These are phyloP conservation scores for Deilephila porcellus DNA, from an alignment of 2,888 invertebrate genomes.

Conservation along the genomic window DNA sequence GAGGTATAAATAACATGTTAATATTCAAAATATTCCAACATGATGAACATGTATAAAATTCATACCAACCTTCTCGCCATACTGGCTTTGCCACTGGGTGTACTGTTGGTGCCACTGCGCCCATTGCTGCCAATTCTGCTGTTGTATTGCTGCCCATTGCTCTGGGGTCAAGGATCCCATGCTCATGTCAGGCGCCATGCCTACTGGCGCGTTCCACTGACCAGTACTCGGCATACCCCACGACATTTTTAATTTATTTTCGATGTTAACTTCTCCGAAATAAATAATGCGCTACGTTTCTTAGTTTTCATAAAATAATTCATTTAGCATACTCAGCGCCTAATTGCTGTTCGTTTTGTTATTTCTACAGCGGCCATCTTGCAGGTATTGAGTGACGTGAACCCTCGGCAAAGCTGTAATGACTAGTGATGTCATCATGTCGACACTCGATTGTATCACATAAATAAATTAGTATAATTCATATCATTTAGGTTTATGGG, in stretches of 20 bases:
- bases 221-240: slow-evolving; percentile 70
- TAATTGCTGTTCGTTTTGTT: background rate
- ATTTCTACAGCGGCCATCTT: slow-evolving; percentile 15
- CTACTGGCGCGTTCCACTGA: slow-evolving; percentile 66
- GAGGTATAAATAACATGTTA: too few species aligned
- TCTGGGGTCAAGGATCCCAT: slow-evolving; percentile 84
- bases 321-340: background rate
- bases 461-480: background rate
- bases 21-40: too few species aligned
- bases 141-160: slow-evolving; percentile 88
- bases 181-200: slow-evolving; percentile 62
- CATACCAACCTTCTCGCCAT: slow-evolving; percentile 87
- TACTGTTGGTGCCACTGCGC: slow-evolving; percentile 92
- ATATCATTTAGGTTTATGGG: too few species aligned
- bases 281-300: background rate
- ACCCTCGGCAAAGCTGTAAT: background rate
- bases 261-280: background rate
- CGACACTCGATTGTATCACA: slow-evolving; percentile 9
- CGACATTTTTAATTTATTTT: slow-evolving; percentile 60
- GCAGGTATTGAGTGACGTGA: background rate
- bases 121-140: slow-evolving; percentile 90
- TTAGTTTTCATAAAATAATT: background rate
- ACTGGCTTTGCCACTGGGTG: slow-evolving; percentile 90
- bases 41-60: too few species aligned
- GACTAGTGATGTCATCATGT: slow-evolving; percentile 15